Conservation (phyloP, 2,888 invertebrate species). For the Deroplatys truncata region DNA sequence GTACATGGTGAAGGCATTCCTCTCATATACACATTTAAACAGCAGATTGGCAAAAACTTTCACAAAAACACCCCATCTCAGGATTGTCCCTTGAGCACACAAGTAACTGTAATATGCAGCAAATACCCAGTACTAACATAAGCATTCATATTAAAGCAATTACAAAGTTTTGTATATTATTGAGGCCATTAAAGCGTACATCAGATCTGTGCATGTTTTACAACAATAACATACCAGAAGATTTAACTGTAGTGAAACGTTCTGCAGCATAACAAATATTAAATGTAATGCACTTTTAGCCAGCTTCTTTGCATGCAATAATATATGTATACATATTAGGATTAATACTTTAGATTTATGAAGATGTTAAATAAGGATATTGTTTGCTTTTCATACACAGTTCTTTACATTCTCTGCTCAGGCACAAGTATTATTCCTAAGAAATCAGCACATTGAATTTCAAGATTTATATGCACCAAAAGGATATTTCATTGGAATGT, state of each 20-base stretch:
- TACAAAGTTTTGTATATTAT: background rate
- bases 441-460: background rate
- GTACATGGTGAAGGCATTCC: too few relatives aligned
- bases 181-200: background rate
- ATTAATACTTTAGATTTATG: background rate
- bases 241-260: background rate
- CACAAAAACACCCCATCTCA: background rate
- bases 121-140: background rate
- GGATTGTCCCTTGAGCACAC: background rate
- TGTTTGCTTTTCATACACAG: background rate
- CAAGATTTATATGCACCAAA: background rate
- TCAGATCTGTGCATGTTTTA: background rate
- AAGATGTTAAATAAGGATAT: background rate
- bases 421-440: background rate
- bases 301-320: background rate
- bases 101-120: background rate
- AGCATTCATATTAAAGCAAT: background rate
- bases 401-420: background rate
- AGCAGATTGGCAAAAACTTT: too few relatives aligned
- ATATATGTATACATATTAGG: background rate
- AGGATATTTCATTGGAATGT: background rate
- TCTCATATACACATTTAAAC: too few relatives aligned
- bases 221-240: background rate
- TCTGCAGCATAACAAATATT: background rate
- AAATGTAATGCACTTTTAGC: background rate